Base-by-base conservation (phyloP, 2,797 vertebrate species). In the Uromys caudimaculatus region DNA sequence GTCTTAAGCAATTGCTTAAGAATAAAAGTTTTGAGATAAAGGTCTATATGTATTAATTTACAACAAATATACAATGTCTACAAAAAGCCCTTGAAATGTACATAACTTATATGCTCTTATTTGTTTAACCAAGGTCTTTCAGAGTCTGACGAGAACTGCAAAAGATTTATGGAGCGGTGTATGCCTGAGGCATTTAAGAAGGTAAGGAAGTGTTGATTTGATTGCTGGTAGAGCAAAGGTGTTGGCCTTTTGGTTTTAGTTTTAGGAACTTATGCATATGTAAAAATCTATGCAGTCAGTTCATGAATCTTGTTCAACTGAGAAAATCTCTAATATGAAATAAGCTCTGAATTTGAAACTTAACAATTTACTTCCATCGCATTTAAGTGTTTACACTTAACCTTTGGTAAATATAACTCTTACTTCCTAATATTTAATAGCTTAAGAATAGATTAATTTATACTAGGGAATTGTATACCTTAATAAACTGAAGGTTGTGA, bases 131-230 rank as follows among this genome's bases (percentile, higher is more conserved):
- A 98, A 99, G 99, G 99, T 98, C 99, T 99, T 90, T 99, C 99
- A 71, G 99, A 99, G 91, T 99, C 99, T 13, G 99, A 99, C 98
- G 99, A 99, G 98, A 99, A 99, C 98, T 99, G 99, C 98, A 99
- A 99, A 98, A 99, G 99, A 32, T 99, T 99, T 98, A 99, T 99
- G 97, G 99, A 99, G 95, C 99, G 99, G 73, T 99, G 99, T 98
- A 99, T 99, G 99, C 99, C 99, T 52, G 99, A 99, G 98, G 99
- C 99, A 98, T 99, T 99, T 98, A 99, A 99, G 98, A 99, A 99
- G 99, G 99, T 99, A 95, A 98, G 98, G 62, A 54, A 81, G 67
- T 44, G 35, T 35, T 60, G 4, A 32, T 81, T n/a, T 87, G 52
- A 41, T 89, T 77, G 64, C 75, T n/a, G 38, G 7, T 82, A 27